A percentile compares a stretch with the other conserved stretches of the same genome.
These are phyloP conservation scores for Takifugu ocellatus DNA, from an alignment of 2,797 vertebrate species.

Conservation along the genomic window DNA sequence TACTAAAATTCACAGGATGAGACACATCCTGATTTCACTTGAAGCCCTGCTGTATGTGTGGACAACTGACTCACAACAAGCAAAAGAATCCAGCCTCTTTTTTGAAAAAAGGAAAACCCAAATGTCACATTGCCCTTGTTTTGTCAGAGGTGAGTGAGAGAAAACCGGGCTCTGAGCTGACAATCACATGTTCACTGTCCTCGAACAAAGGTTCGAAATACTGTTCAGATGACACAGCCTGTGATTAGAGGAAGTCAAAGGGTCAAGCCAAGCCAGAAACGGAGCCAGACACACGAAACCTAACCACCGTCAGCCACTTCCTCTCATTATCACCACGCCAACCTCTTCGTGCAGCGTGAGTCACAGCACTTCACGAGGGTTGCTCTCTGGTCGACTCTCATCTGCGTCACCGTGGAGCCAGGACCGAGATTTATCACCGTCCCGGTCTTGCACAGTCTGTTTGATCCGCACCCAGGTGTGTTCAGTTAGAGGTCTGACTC, in stretches of 20 bases:
- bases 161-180: conserved; percentile 11
- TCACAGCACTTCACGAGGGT: conserved; percentile 53
- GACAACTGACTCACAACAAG: conserved; percentile 43
- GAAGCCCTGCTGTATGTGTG: conserved; percentile 32
- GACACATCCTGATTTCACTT: conserved; percentile 52
- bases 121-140: conserved; percentile 6
- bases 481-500: conserved; percentile 65
- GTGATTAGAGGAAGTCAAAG: conserved; percentile 42
- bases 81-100: conserved; percentile 17
- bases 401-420: conserved; percentile 54
- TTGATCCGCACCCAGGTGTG: conserved; percentile 69
- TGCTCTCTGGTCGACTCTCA: conserved; percentile 51
- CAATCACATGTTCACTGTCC: background rate
- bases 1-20: conserved; percentile 34
- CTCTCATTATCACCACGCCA: conserved; percentile 36
- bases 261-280: conserved; percentile 31
- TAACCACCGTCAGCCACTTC: conserved; percentile 44
- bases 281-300: conserved; percentile 16
- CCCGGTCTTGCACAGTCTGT: conserved; percentile 45
- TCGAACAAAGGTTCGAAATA: conserved; percentile 10
- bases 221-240: conserved; percentile 33
- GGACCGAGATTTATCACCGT: conserved; percentile 57
- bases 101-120: background rate
- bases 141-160: conserved; percentile 10
- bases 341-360: conserved; percentile 54